phyloP scores from a whole-genome alignment of 1,140 invertebrate species.

The Tribolium castaneum region DNA sequence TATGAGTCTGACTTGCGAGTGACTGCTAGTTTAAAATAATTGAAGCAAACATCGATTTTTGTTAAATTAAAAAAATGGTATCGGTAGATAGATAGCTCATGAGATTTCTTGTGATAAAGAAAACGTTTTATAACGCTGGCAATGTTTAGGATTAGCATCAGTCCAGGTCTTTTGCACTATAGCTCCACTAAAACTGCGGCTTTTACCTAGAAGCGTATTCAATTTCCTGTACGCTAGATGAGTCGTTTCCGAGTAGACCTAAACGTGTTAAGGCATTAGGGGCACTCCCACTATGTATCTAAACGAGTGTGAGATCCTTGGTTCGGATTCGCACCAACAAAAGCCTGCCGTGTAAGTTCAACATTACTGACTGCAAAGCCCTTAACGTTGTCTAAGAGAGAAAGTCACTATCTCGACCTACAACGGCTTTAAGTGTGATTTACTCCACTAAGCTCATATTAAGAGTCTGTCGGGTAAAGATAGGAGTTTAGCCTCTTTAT shows the following conservation, averaged over 20 bases:
- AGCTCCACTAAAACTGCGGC: neutral
- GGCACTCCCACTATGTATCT: slow-evolving; percentile 7
- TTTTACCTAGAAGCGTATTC: slow-evolving; percentile 32
- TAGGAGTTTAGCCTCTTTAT: slow-evolving; percentile 7
- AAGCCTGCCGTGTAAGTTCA: slow-evolving; percentile 11
- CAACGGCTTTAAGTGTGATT: slow-evolving; percentile 25
- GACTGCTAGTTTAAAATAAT: too few relatives aligned
- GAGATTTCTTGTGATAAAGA: too few relatives aligned
- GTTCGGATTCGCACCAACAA: slow-evolving; percentile 18
- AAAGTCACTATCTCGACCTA: slow-evolving; percentile 31
- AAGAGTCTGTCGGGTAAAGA: slow-evolving; percentile 17
- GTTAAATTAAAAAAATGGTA: too few relatives aligned
- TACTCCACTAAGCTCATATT: slow-evolving; percentile 20
- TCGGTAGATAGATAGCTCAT: too few relatives aligned
- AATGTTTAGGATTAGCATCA: neutral
- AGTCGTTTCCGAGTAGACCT: slow-evolving; percentile 33
- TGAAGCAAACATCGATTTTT: too few relatives aligned
- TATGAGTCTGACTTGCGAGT: too few relatives aligned
- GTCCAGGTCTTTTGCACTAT: neutral
- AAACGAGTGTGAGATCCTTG: slow-evolving; percentile 17
- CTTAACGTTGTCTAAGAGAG: slow-evolving; percentile 14
- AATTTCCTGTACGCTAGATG: slow-evolving; percentile 40
- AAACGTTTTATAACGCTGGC: neutral
- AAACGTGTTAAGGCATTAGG: slow-evolving; percentile 19
- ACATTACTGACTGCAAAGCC: slow-evolving; percentile 24